Evolutionary conservation across 2,797 vertebrate genomes (phyloP).

Genomic region (Sciaenops ocellatus): DNA sequence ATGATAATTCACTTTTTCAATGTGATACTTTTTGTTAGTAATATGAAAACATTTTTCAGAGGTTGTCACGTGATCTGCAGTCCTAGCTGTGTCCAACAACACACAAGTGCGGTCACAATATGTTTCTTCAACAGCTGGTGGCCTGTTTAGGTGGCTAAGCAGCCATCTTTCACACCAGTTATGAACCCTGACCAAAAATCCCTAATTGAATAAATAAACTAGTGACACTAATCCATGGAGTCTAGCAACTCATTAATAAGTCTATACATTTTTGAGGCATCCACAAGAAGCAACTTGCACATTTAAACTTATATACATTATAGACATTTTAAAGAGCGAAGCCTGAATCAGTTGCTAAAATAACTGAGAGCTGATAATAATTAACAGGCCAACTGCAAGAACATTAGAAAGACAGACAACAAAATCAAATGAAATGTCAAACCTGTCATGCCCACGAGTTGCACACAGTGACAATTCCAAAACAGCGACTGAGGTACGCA

Average conservation of each 20-base stretch:
- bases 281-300: neutral
- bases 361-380: slow-evolving; percentile 22
- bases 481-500: slow-evolving; percentile 27
- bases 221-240: neutral
- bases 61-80: neutral
- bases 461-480: slow-evolving; percentile 35
- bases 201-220: slow-evolving; percentile 8
- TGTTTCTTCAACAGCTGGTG: slow-evolving; percentile 7
- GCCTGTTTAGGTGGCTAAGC: neutral
- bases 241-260: slow-evolving; percentile 13
- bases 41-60: neutral
- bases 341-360: neutral
- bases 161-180: neutral
- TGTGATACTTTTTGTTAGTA: neutral
- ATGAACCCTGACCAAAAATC: slow-evolving; percentile 4
- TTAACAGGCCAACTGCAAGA: slow-evolving; percentile 33
- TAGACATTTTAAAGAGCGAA: slow-evolving; percentile 2
- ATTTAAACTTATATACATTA: neutral
- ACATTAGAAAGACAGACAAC: slow-evolving; percentile 31
- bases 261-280: neutral
- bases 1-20: slow-evolving; percentile 15
- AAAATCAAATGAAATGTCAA: slow-evolving; percentile 56
- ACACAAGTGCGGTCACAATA: neutral
- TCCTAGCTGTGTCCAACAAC: neutral
- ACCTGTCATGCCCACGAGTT: slow-evolving; percentile 33